Base-by-base conservation (phyloP, 2,797 vertebrate species). In the Apodemus agrarius region DNA sequence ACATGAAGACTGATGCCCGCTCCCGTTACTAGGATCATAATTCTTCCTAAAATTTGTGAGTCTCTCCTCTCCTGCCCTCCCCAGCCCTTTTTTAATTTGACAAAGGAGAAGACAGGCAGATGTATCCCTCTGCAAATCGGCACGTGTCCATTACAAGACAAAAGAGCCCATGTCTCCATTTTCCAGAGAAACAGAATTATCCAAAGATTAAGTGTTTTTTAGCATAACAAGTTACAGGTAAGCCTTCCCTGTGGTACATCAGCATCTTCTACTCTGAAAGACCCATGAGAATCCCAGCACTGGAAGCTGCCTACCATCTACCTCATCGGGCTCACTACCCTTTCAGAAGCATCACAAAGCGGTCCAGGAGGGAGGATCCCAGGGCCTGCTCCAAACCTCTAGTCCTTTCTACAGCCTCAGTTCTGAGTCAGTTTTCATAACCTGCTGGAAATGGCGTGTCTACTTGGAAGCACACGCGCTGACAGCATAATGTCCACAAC, bases 361-460 rank as follows among this genome's bases (percentile, higher is more conserved):
- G 72, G 49, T 26, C 9, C 65, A 1, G 26, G 46, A 61, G 79
- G 26, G 92, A 74, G 86, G 37, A 12, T 67, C 83, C 63, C 40
- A 31, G 86, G 0, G 72, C 89, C 67, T 54, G 93, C 74, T 81
- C 97, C 90, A 63, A 54, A 19, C 52, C 86, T 94, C 46, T 65
- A 46, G 29, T 92, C 34, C 78, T 83, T 82, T 65, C 78, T 54
- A 37, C 83, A 95, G 95, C 95, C 87, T 80, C 1, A 21, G 65
- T 46, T 96, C 89, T 89, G 93, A 63, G 94, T 96, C 95, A 96
- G 95, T 91, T 78, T 95, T 96, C 96, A 76, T 88, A 84, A 86
- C 34, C 40, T 85, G 82, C 88, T 96, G 93, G 81, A 96, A 97
- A 96, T 0, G 31, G 81, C 89, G 92, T 75, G 90, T 88, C 88